A percentile compares a stretch with the other conserved stretches of the same genome.
Conservation (phyloP, 1,140 invertebrate genomes). For the Nebria ingens region DNA sequence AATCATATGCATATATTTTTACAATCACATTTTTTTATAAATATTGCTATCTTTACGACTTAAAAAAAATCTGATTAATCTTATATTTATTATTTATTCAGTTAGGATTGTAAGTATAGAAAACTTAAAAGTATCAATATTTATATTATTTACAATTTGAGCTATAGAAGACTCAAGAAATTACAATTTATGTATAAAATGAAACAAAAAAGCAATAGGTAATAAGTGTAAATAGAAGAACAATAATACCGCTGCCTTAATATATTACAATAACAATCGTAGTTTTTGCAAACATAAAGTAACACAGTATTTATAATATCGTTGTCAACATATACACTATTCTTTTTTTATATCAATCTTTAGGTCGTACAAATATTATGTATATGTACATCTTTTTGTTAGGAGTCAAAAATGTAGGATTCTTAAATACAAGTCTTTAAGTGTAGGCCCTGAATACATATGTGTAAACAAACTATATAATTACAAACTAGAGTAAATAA, state of each 20-base stretch:
- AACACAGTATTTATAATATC: neutral
- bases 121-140: slow-evolving; percentile 29
- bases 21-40: slow-evolving; percentile 36
- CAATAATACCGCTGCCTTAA: neutral
- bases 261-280: neutral
- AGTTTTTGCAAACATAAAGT: neutral
- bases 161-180: slow-evolving; percentile 25
- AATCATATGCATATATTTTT: slow-evolving; percentile 23
- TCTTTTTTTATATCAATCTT: too few species aligned
- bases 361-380: neutral
- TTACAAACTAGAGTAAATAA: slow-evolving; percentile 19
- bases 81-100: slow-evolving; percentile 23
- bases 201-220: slow-evolving; percentile 12
- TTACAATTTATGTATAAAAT: slow-evolving; percentile 14
- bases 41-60: slow-evolving; percentile 34
- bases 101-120: slow-evolving; percentile 24
- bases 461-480: slow-evolving; percentile 18
- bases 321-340: neutral
- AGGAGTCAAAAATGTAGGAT: neutral
- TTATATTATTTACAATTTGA: slow-evolving; percentile 31
- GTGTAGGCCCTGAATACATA: slow-evolving; percentile 8
- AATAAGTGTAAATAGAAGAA: neutral
- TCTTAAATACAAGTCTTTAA: slow-evolving; percentile 1
- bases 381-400: neutral
- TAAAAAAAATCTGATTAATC: slow-evolving; percentile 32